Evolutionary conservation across 2,113 vertebrate genomes (phyloP).

Genomic region (Eurypyga helias): DNA sequence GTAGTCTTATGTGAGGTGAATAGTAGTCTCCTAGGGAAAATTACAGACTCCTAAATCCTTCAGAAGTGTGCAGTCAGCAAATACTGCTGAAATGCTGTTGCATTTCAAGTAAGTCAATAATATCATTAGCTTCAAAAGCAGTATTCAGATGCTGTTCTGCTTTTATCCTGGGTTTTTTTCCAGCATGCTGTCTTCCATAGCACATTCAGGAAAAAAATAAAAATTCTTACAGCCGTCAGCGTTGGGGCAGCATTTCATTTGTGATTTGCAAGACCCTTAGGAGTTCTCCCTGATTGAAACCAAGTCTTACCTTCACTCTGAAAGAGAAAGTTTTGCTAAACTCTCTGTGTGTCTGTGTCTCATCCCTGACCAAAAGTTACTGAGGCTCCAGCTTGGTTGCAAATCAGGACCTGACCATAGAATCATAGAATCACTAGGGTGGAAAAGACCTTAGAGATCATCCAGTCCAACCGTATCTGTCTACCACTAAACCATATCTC

Average conservation of each 20-base stretch:
- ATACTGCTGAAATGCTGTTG: constrained; percentile 31
- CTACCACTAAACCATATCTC: too few relatives aligned
- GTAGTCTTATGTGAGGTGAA: constrained; percentile 15
- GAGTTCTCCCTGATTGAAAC: background rate
- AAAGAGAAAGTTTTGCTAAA: background rate
- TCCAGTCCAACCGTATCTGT: too few relatives aligned
- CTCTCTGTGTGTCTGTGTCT: background rate
- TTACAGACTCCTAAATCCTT: constrained; percentile 50
- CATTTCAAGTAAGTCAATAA: constrained; percentile 51
- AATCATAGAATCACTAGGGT: too few relatives aligned
- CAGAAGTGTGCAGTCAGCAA: constrained; percentile 37
- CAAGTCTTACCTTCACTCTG: background rate
- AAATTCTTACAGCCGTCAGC: background rate
- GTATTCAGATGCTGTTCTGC: background rate
- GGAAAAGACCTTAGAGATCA: too few relatives aligned
- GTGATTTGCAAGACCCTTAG: background rate
- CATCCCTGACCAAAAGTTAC: rapidly evolving
- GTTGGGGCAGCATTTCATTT: background rate
- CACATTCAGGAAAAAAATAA: background rate
- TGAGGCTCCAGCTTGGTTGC: background rate
- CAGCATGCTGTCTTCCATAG: background rate
- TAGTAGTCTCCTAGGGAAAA: constrained; percentile 56
- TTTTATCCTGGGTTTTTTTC: background rate
- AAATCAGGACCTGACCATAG: background rate
- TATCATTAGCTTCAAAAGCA: constrained; percentile 25